Base-by-base conservation (phyloP, 1,140 invertebrate genomes). In the Heliconius eleuchia region DNA sequence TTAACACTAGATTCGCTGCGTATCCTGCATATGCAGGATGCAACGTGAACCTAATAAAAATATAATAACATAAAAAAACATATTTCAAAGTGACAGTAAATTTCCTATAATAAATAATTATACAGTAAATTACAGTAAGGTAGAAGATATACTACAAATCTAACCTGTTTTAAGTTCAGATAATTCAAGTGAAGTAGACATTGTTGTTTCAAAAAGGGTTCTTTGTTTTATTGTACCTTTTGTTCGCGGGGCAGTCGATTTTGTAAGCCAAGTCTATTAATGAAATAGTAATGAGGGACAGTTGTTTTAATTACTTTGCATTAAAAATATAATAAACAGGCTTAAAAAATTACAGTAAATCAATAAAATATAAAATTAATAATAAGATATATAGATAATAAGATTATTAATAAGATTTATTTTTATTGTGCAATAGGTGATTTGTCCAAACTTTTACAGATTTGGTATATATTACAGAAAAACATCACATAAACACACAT, bases 181-280 rank as follows among this genome's bases (percentile, higher is more conserved):
- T 77, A 55, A 55, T 66, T 74, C 71, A 34, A 73, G 39, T 71
- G 52, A 73, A 52, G 37, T 39, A 73, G 52, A 78, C 71, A 78
- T 39, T 60, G 55, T 75, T 39, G 55, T 37, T 60, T 27, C 50
- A 78, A 37, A 78, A 78, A 78, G 77, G 71, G 57, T n/a, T 18
- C 27, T 60, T 78, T 78, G 77, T 78, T 73, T 60, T 70, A 74
- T 74, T 78, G 72, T 78, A 55, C 52, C 77, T 52, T 78, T 78
- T 78, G 77, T 78, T 60, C 37, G 52, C 70, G 30, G 50, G 30
- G 19, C 23, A 74, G 72, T 55, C 42, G 52, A 74, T 57, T 78
- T 74, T 74, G 23, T 60, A 39, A 75, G 39, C 11, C 34, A 37
- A 75, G 34, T 75, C 55, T 75, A 60, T 75, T 75, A 75, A 75